Evolutionary conservation across 2,888 invertebrate genomes (phyloP).

Genomic region (Cheilosia urbana): DNA sequence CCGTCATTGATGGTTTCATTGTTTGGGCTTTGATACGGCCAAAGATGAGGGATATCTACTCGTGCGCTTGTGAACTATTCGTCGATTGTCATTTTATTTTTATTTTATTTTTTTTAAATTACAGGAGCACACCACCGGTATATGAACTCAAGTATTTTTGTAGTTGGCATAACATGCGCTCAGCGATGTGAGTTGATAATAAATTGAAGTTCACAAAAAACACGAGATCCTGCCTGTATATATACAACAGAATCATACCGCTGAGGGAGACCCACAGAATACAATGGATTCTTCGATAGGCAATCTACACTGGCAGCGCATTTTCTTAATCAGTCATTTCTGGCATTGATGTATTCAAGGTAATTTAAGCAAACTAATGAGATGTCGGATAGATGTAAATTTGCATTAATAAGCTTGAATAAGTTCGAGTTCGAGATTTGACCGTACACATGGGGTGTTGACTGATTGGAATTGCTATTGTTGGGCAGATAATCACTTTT

Average conservation of each 20-base stretch:
- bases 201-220: conserved; percentile 69
- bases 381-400: conserved; percentile 72
- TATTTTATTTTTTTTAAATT: neutral
- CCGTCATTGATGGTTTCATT: conserved; percentile 73
- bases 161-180: conserved; percentile 41
- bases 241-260: conserved; percentile 32
- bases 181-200: conserved; percentile 72
- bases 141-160: neutral
- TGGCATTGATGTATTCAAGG: conserved; percentile 74
- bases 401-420: conserved; percentile 65
- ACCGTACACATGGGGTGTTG: conserved; percentile 30
- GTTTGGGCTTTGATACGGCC: conserved; percentile 70
- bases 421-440: conserved; percentile 26
- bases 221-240: conserved; percentile 36
- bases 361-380: conserved; percentile 75
- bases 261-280: conserved; percentile 14
- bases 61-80: conserved; percentile 66
- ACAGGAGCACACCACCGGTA: conserved; percentile 41
- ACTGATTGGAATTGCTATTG: conserved; percentile 21
- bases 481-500: neutral
- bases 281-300: conserved; percentile 73
- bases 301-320: conserved; percentile 71
- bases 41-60: conserved; percentile 19
- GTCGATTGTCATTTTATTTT: conserved; percentile 62
- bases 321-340: conserved; percentile 72